phyloP scores from a whole-genome alignment of 2,888 invertebrate species.

The Scaeva pyrastri region DNA sequence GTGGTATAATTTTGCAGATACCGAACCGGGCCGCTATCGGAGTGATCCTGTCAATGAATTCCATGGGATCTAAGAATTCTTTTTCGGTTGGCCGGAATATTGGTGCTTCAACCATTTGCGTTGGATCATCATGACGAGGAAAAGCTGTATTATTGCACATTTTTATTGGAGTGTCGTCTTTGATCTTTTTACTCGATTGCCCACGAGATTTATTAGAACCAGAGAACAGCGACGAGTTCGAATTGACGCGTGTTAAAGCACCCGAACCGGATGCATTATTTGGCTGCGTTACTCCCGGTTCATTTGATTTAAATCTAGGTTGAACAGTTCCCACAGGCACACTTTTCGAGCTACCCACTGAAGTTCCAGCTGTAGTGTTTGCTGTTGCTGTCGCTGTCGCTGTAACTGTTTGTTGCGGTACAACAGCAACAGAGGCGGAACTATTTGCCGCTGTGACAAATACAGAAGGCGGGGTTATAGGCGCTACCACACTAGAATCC shows the following conservation, averaged over 20 bases:
- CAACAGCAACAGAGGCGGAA: conserved; percentile 9
- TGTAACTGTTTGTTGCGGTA: conserved; percentile 42
- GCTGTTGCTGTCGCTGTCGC: conserved; percentile 68
- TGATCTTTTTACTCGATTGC: conserved; percentile 83
- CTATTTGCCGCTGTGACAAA: conserved; percentile 8
- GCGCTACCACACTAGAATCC: conserved; percentile 48
- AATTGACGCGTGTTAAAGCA: conserved; percentile 82
- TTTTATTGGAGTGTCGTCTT: conserved; percentile 83
- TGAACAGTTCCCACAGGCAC: conserved; percentile 86
- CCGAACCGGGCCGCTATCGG: conserved; percentile 91
- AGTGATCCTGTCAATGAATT: conserved; percentile 92
- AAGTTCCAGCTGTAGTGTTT: conserved; percentile 75
- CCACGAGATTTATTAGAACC: conserved; percentile 83
- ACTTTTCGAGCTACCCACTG: conserved; percentile 79
- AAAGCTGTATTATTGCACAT: conserved; percentile 84
- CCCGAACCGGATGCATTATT: conserved; percentile 75
- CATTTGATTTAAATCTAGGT: conserved; percentile 83
- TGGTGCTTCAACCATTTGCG: conserved; percentile 89
- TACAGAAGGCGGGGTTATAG: conserved; percentile 33
- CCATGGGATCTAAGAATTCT: conserved; percentile 94
- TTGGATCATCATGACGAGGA: conserved; percentile 84
- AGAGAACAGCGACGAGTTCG: conserved; percentile 82
- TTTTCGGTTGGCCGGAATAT: conserved; percentile 91
- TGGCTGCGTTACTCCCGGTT: conserved; percentile 61
- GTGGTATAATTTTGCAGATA: conserved; percentile 94